Evolutionary conservation across 1,140 invertebrate species (phyloP), one percentile per base, ranked within the genome.

Genomic region (Dicyema japonicum): DNA sequence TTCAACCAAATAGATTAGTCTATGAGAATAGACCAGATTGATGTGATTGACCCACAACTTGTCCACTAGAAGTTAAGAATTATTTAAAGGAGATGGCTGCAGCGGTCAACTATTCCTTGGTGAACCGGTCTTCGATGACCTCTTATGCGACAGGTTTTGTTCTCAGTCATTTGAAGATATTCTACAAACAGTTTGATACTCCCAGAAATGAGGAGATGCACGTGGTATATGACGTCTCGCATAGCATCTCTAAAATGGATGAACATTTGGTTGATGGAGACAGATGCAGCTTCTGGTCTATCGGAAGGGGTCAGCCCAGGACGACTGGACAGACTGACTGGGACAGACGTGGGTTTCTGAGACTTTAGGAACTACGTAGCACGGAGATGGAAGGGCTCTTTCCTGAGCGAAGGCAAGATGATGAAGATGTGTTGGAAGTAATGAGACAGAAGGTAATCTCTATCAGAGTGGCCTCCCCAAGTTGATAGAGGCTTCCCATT

Each of bases 1-100:
- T 39, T n/a, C n/a, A n/a, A n/a, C n/a, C n/a, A n/a, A n/a, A 97
- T 97, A 88, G 88, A 97, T 47, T 92, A 88, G 53, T 85, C 85
- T 2, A 97, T 97, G 88, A 90, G 82, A 44, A 58, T 85, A 32
- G 88, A 97, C 48, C 64, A 76, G 28, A 97, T 97, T 42, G 69
- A 78, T 42, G 72, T 72, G 0, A 97, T 97, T 50, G 88, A 97
- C 47, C 58, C 85, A 19, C 88, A 97, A 44, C 56, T 97, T 34
- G 85, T 85, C 15, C 78, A 14, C 47, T 56, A 19, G 57, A 60
- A 40, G 47, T 42, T 33, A 80, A 97, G 54, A 70, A 97, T 54
- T 97, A 97, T 46, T 58, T 97, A 2, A 92, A 90, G 49, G 65
- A 75, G 3, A 97, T 97, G 88, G 71, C 88, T 5, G 78, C 80